A percentile compares a stretch with the other conserved stretches of the same genome.
Conservation (phyloP, 1,140 invertebrate genomes). For the Lucilia sericata region DNA sequence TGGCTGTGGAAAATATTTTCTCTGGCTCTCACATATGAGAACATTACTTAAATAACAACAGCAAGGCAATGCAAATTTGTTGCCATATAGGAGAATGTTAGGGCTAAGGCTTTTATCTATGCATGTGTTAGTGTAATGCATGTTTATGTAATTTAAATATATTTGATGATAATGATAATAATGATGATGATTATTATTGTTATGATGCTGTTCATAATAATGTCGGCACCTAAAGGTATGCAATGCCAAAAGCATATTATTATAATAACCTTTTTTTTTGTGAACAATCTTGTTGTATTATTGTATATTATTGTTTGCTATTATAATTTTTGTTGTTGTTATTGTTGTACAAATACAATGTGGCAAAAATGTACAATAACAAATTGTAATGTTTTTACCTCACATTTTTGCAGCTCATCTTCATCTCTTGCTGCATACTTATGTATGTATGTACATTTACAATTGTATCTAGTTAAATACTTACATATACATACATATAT, state of each 20-base stretch:
- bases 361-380: background rate
- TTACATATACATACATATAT: too few species aligned
- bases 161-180: conserved; percentile 20
- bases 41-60: too few species aligned
- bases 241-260: conserved; percentile 36
- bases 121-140: too few species aligned
- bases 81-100: too few species aligned
- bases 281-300: background rate
- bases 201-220: background rate
- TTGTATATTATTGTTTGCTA: background rate
- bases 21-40: too few species aligned
- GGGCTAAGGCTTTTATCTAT: too few species aligned
- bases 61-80: too few species aligned
- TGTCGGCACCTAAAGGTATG: conserved; percentile 38
- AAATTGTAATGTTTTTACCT: background rate
- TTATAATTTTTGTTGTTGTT: background rate
- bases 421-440: background rate
- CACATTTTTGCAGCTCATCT: background rate
- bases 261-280: conserved; percentile 13
- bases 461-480: too few species aligned
- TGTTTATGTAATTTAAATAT: conserved; percentile 23
- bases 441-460: too few species aligned
- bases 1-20: too few species aligned
- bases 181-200: background rate
- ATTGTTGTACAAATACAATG: conserved; percentile 12